Evolutionary conservation across 2,888 invertebrate genomes (phyloP), one percentile per base, ranked within the genome.

Genomic region (Endomychus coccineus): DNA sequence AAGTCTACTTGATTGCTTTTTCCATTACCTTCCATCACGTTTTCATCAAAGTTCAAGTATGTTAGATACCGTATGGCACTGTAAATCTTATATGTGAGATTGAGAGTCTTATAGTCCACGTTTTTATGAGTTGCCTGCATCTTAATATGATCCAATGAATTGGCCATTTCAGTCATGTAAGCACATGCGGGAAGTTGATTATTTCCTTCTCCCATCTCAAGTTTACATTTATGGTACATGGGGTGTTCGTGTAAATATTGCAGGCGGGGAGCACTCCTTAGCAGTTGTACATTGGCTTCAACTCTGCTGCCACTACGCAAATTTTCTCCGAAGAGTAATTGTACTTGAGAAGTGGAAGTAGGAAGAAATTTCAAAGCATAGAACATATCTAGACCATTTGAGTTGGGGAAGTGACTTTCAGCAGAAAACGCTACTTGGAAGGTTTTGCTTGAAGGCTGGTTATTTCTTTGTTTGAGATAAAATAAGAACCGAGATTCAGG

Each of bases 141-240:
- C 29, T 69, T 64, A 11, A 73, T 54, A 33, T 66, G 59, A 49
- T 82, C 74, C 30, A 76, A 64, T 21, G 71, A 59, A 44, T 73
- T 71, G 3, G 77, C 74, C 33, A 33, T 34, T 13, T 69, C 54
- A 4, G 73, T 73, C 51, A 74, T 69, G 42, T 74, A 68, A 38
- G 73, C 70, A 56, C 81, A 81, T 37, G 71, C 70, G 2, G 66
- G 61, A 37, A 75, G 69, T 54, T 74, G 72, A 43, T 70, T 62
- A 56, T 79, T 73, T 16, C 74, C 74, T 33, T 69, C 51, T 40
- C 67, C 56, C 53, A 73, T 74, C 51, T 77, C 68, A 38, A 69
- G 54, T 25, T 64, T 49, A 54, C 75, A 77, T 50, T 69, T 61
- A 35, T 71, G 66, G 36, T 69, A 70, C 33, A 64, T 49, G 2